A percentile compares a stretch with the other conserved stretches of the same genome.
phyloP scores from a whole-genome alignment of 2,113 vertebrate genomes.

The Apodemus speciosus region DNA sequence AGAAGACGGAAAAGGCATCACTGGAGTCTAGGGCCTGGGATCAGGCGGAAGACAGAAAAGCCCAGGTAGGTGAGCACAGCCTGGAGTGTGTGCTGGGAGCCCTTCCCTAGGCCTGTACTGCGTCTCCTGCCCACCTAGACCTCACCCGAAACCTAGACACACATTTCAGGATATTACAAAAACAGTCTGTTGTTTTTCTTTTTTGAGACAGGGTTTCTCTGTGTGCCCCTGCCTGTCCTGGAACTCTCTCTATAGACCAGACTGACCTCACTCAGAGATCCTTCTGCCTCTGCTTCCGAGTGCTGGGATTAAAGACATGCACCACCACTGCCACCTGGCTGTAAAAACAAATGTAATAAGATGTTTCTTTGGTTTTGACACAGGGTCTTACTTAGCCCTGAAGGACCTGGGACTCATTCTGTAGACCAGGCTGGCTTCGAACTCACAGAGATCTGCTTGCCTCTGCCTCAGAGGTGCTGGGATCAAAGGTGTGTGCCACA shows the following conservation, averaged over 20 bases:
- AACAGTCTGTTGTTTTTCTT: background rate
- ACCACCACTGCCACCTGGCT: background rate
- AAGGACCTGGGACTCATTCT: background rate
- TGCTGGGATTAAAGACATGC: background rate
- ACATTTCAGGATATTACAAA: background rate
- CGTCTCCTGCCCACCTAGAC: background rate
- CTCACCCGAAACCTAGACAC: background rate
- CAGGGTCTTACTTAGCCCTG: background rate
- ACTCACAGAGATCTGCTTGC: background rate
- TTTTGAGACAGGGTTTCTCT: background rate
- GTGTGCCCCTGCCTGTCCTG: background rate
- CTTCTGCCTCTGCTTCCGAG: background rate
- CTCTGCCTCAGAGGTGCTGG: background rate
- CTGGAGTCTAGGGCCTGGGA: slow-evolving; percentile 86
- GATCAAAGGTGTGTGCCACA: background rate
- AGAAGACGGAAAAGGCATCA: slow-evolving; percentile 86
- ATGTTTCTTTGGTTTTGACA: background rate
- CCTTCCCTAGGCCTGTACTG: no score
- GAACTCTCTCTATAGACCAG: background rate
- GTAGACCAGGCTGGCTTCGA: background rate
- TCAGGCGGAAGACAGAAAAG: slow-evolving; percentile 82
- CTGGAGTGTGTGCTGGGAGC: no score
- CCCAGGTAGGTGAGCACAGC: slow-evolving; percentile 82
- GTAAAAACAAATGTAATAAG: background rate
- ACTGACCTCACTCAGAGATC: background rate